Base-by-base conservation (phyloP, 1,140 invertebrate genomes). In the Fopius arisanus region DNA sequence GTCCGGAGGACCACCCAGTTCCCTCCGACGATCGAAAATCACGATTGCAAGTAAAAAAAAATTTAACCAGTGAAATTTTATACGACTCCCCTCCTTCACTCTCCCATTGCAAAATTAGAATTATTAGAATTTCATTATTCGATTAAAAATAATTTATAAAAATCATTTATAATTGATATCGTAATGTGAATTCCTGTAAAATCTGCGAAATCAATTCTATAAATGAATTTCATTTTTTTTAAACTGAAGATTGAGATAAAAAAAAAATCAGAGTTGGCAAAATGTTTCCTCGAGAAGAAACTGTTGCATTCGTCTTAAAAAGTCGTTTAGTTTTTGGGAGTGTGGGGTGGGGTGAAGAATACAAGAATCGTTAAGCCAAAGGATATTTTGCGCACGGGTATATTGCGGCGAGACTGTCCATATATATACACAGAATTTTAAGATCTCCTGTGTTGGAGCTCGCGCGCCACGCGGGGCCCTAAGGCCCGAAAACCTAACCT, bases 401-500 rank as follows among this genome's bases (percentile, higher is more conserved):
- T 59, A 59, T 59, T 59, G 54, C 26, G 23, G 43, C 19, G 43
- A 51, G n/a, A 59, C 10, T 59, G 6, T 59, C 10, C 23, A 23
- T 59, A 59, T 59, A 59, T 23, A 54, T 54, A 59, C 9, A 59
- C 23, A 23, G 9, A 59, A 59, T 26, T 59, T 26, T 59, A 19
- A 59, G 23, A 59, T 59, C 10, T 59, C 10, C 9, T 12, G 19
- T 59, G 19, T 59, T 26, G 54, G 28, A 62, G 37, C 65, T 40
- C 19, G 19, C 59, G 72, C 76, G 78, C 77, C 62, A 74, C 78
- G 70, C 41, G 74, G 68, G 72, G 79, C 71, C 76, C 72, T 73
- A 74, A 79, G 82, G 73, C 69, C 82, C 81, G 76, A 84, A 83
- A 84, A 83, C 78, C 81, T 82, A 84, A 80, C 75, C 77, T 80